Conservation (phyloP, 2,888 invertebrate species). For the Ectropis crepuscularia region DNA sequence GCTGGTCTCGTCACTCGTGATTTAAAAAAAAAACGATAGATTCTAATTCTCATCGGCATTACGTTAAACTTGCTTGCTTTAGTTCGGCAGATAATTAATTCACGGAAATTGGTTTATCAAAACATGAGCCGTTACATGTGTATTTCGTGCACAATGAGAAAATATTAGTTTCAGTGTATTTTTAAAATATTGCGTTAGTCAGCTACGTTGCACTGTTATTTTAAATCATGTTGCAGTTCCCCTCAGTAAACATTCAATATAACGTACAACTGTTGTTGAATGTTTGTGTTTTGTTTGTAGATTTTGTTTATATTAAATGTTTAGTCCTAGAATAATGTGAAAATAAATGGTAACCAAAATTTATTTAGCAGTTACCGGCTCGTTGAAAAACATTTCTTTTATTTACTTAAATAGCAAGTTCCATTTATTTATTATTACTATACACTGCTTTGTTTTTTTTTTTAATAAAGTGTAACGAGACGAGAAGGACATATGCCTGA, state of each 20-base stretch:
- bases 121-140: slow-evolving; percentile 7
- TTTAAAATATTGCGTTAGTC: slow-evolving; percentile 25
- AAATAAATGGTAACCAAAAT: not conserved
- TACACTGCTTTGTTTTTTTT: not conserved
- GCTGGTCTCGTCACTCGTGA: too few relatives aligned
- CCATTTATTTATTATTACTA: too few relatives aligned
- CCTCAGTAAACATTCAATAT: slow-evolving; percentile 21
- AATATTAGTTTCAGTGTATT: slow-evolving; percentile 11
- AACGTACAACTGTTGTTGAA: slow-evolving; percentile 17
- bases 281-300: slow-evolving; percentile 25
- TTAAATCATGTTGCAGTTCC: slow-evolving; percentile 25
- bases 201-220: slow-evolving; percentile 24
- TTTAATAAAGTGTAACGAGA: too few relatives aligned
- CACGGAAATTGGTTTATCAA: slow-evolving; percentile 13
- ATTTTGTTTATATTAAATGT: slow-evolving; percentile 12
- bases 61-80: not conserved
- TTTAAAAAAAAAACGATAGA: too few relatives aligned
- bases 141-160: slow-evolving; percentile 27
- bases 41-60: too few relatives aligned
- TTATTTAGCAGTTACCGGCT: too few relatives aligned
- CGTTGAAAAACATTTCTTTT: too few relatives aligned
- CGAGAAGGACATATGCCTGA: too few relatives aligned
- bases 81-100: not conserved
- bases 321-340: slow-evolving; percentile 10
- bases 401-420: too few relatives aligned